Conservation (phyloP, 2,797 vertebrate genomes). For the Tokudaia tokunoshimensis region DNA sequence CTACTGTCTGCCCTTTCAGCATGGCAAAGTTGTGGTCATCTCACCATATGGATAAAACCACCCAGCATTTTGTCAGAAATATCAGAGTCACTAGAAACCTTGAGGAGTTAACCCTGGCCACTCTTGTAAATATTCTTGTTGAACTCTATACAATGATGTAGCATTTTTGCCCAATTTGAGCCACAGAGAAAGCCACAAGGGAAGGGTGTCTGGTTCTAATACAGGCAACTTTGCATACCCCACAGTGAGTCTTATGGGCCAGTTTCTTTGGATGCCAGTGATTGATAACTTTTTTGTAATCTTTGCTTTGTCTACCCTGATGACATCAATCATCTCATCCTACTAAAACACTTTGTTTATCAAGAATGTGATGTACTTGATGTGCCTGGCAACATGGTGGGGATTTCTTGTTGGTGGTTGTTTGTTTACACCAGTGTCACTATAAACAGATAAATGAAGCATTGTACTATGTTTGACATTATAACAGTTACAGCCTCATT, state of each 20-base stretch:
- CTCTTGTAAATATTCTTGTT: background rate
- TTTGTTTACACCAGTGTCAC: background rate
- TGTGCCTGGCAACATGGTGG: background rate
- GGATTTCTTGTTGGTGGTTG: background rate
- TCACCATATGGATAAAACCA: background rate
- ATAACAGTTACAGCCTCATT: background rate
- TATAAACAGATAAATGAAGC: background rate
- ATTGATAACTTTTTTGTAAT: background rate
- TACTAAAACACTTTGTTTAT: background rate
- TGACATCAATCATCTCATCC: background rate
- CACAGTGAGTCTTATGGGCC: background rate
- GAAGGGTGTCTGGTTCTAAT: background rate
- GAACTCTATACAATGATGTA: background rate
- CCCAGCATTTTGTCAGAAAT: background rate
- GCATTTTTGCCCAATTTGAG: background rate
- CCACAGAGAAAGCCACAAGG: background rate
- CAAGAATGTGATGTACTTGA: background rate
- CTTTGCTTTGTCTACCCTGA: background rate
- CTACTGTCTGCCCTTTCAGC: background rate
- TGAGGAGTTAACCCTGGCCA: background rate
- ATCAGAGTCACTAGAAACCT: background rate
- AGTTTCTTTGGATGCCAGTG: background rate
- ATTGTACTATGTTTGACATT: background rate
- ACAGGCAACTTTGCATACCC: background rate
- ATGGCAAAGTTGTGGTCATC: background rate